These are phyloP conservation scores for Coregonus ussuriensis DNA, from an alignment of 2,797 vertebrate genomes.

Conservation along the genomic window DNA sequence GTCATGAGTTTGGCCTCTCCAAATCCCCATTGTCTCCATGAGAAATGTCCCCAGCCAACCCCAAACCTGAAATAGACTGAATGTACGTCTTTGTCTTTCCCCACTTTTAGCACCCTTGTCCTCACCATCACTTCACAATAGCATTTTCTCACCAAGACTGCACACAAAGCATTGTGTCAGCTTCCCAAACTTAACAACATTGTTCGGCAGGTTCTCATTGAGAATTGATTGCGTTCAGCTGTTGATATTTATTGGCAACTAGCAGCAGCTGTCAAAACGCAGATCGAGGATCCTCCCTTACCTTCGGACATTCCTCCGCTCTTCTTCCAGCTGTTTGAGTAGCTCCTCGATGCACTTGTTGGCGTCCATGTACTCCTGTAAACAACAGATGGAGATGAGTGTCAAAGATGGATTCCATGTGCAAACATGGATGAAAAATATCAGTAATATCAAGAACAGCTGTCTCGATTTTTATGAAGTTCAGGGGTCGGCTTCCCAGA, in stretches of 20 bases:
- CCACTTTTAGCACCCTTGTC: constrained; percentile 47
- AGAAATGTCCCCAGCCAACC: constrained; percentile 53
- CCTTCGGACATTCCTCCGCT: constrained; percentile 84
- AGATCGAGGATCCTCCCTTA: constrained; percentile 55
- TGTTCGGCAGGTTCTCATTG: constrained; percentile 59
- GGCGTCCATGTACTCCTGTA: constrained; percentile 88
- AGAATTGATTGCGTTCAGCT: constrained; percentile 68
- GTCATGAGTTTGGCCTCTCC: constrained; percentile 72
- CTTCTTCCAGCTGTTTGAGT: constrained; percentile 86
- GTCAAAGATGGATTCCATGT: constrained; percentile 3
- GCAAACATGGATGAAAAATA: constrained; percentile 31
- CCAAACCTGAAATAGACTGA: too few species aligned
- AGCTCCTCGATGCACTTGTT: constrained; percentile 88
- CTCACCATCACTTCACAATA: constrained; percentile 49
- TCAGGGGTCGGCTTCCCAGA: background rate
- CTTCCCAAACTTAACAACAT: constrained; percentile 62
- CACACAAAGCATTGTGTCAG: constrained; percentile 64
- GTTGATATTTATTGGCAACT: constrained; percentile 40
- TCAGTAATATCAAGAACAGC: background rate
- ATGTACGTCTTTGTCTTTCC: constrained; percentile 55
- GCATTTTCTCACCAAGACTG: constrained; percentile 55
- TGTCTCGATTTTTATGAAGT: background rate
- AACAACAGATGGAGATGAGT: constrained; percentile 34
- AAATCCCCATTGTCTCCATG: constrained; percentile 68
- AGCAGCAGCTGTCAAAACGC: constrained; percentile 55